Conservation (phyloP, 2,797 vertebrate species). For the Pteronotus mesoamericanus region DNA sequence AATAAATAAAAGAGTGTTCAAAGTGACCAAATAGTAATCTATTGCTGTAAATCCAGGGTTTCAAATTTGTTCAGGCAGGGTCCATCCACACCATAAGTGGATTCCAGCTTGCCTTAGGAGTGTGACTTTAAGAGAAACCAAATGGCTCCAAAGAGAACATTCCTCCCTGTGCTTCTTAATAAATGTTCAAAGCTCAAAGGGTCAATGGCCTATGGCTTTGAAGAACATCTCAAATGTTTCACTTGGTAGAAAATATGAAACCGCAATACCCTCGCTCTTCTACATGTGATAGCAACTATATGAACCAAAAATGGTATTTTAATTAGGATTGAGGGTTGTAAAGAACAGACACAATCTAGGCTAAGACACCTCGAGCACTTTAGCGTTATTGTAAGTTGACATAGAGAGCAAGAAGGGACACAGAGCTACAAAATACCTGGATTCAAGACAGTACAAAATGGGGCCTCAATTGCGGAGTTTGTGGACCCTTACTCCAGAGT, state of each 20-base stretch:
- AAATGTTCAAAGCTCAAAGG: neutral
- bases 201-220: neutral
- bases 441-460: neutral
- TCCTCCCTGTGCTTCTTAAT: neutral
- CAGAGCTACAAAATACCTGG: neutral
- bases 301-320: constrained; percentile 12
- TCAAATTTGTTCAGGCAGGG: constrained; percentile 19
- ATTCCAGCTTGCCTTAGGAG: neutral
- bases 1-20: constrained; percentile 6
- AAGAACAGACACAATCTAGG: neutral
- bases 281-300: neutral
- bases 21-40: neutral
- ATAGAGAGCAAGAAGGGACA: neutral
- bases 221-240: neutral
- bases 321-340: neutral
- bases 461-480: neutral
- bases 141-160: neutral
- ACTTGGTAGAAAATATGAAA: constrained; percentile 42
- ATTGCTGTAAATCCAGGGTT: neutral
- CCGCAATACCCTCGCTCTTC: neutral
- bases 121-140: constrained; percentile 18
- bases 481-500: neutral
- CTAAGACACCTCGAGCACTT: neutral
- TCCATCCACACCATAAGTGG: neutral
- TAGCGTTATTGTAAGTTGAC: neutral